A percentile compares a stretch with the other conserved stretches of the same genome.
These are phyloP conservation scores for Callorhinus ursinus DNA, from an alignment of 2,113 vertebrate species.

Conservation along the genomic window DNA sequence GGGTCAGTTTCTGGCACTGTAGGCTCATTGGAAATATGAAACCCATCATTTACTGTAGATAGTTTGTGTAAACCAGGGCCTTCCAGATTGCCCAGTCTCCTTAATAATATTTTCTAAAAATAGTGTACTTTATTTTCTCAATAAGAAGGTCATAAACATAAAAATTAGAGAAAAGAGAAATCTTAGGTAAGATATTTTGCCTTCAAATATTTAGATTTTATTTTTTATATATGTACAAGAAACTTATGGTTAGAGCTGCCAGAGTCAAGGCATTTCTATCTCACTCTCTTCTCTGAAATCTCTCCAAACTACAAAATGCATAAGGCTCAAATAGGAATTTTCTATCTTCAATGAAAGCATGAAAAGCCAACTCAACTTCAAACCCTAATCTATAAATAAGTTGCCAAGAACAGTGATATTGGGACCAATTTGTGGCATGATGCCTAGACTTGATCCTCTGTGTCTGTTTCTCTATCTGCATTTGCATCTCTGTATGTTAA, in stretches of 20 bases:
- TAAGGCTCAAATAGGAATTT: background rate
- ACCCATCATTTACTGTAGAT: constrained; percentile 68
- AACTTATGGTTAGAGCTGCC: background rate
- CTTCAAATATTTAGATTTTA: background rate
- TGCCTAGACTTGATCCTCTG: background rate
- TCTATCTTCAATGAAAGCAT: background rate
- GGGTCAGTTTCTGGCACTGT: constrained; percentile 65
- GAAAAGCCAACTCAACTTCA: background rate
- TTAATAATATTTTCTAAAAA: background rate
- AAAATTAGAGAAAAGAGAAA: background rate
- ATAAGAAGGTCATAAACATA: background rate
- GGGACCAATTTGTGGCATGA: background rate
- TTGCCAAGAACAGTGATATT: background rate
- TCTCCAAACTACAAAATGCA: background rate
- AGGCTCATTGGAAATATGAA: constrained; percentile 81
- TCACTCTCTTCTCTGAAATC: background rate
- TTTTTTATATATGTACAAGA: background rate
- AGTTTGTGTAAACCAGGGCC: constrained; percentile 73
- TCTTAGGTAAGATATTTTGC: background rate
- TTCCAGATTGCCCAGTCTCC: background rate
- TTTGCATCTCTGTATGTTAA: background rate
- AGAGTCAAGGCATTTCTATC: background rate
- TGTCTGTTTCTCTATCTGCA: background rate
- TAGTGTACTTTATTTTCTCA: background rate
- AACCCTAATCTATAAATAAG: background rate